Evolutionary conservation across 1,140 invertebrate species (phyloP), one percentile per base, ranked within the genome.

Genomic region (Nomia melanderi): DNA sequence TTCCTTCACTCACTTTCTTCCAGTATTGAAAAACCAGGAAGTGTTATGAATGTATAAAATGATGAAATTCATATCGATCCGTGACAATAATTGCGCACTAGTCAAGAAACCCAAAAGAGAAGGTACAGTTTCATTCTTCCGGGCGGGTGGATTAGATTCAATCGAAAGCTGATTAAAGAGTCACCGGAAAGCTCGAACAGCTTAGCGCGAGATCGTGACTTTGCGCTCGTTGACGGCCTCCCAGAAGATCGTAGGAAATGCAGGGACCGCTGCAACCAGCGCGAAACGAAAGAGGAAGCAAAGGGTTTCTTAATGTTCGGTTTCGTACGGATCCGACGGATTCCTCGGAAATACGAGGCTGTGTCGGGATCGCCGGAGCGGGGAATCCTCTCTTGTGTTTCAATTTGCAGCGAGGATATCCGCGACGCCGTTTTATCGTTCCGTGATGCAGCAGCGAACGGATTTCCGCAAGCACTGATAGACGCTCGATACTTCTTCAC

Each of bases 351-450:
- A 57, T 31, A 29, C 25, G 54, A 31, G 54, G 20, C 7, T 5
- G 47, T 50, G 47, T 20, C 41, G 47, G 47, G 3, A 31, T 12
- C 27, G 23, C 8, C 54, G 54, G 9, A 3, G 25, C 54, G 12
- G 54, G 25, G 54, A 57, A 57, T 57, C 54, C 54, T 57, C 54
- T 57, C 31, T 57, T 29, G 54, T 29, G 54, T 57, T 57, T 57
- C 54, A 57, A 57, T 57, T 57, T 57, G 54, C 54, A 17, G 25
- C 25, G 54, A 27, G 25, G 54, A 57, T n/a, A 36, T 57, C 54
- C 54, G 14, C 54, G 27, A 5, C 25, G 54, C 25, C 31, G 54
- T 31, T 57, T 57, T 57, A 57, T 57, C 54, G 54, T 7, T 27
- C 17, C 25, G 27, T 57, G 14, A 17, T 29, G 54, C 12, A 14